Base-by-base conservation (phyloP, 2,797 vertebrate genomes). In the Picus viridis region DNA sequence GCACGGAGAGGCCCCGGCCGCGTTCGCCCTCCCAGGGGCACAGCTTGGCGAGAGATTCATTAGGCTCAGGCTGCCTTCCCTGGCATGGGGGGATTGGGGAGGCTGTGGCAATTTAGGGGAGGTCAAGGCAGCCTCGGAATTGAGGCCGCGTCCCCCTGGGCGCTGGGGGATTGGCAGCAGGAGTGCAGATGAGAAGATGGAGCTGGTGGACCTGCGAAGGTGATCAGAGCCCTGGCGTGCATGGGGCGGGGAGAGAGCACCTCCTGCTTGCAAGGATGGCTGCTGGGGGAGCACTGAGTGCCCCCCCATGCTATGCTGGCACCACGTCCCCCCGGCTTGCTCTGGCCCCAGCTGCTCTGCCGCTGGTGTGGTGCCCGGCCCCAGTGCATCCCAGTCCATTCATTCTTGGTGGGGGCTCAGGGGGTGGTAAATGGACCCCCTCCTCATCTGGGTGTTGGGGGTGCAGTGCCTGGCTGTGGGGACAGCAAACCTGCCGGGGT, bases 81-180 rank as follows among this genome's bases (percentile, higher is more conserved):
- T 3, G 22, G 74, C 30, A 13, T 17, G 20, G 82, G 69, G 49
- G 49, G 22, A 49, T 7, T 49, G 49, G 49, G 22, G 49, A 12
- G 94, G 92, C 71, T 7, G 29, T 49, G 2, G 90, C 73, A 92
- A 95, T 96, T 68, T 57, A 86, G 90, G 86, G 82, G 86, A 94
- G 95, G 96, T 96, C 95, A 95, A 4, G 83, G 41, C 86, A 2
- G 81, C 89, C 58, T 91, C 86, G n/a, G 26, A n/a, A 96, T 94
- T 92, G 95, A 87, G 96, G 95, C 94, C 75, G 19, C 23, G 72
- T 58, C 79, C 89, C 93, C 79, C 23, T 2, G 27, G 89, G 87
- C 89, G 10, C 75, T 1, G 62, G 70, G 88, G 90, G 86, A 86
- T 92, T 69, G 91, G 79, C 39, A 36, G 67, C 3, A 7, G 0